Percentiles rank a stretch among this genome's conserved stretches.
These are phyloP conservation scores for Actinostola sp. DNA, from an alignment of 92 coral and sea anemone genomes.

Conservation along the genomic window DNA sequence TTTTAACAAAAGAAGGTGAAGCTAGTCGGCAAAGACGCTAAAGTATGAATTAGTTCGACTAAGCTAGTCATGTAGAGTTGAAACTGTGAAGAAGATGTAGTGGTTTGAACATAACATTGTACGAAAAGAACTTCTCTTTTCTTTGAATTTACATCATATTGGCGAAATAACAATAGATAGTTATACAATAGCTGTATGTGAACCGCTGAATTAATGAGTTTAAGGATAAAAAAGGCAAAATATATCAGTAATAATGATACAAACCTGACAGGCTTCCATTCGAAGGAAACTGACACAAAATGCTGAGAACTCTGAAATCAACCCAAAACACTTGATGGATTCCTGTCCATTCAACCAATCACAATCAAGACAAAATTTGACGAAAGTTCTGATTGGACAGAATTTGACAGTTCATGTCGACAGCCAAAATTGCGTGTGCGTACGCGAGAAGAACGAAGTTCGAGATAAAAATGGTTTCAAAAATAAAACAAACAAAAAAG, in stretches of 20 bases:
- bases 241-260: not conserved
- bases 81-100: constrained; percentile 6
- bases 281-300: constrained; percentile 45
- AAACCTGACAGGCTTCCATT: constrained; percentile 19
- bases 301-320: constrained; percentile 14
- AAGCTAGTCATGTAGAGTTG: not conserved
- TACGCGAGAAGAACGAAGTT: constrained; percentile 21
- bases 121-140: not conserved
- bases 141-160: not conserved
- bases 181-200: not conserved
- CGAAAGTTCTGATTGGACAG: constrained; percentile 52
- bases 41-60: not conserved
- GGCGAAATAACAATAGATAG: not conserved
- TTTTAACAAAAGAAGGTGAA: no score
- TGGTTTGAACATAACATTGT: not conserved
- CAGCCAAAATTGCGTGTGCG: constrained; percentile 37
- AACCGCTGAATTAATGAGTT: not conserved
- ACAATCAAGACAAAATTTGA: constrained; percentile 37
- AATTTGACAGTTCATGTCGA: constrained; percentile 66
- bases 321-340: constrained; percentile 33
- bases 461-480: no score
- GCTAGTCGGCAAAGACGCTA: not conserved
- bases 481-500: no score
- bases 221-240: not conserved
- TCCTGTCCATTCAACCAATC: constrained; percentile 51